phyloP scores from a whole-genome alignment of 2,113 vertebrate genomes.

The Larimichthys polyactis region DNA sequence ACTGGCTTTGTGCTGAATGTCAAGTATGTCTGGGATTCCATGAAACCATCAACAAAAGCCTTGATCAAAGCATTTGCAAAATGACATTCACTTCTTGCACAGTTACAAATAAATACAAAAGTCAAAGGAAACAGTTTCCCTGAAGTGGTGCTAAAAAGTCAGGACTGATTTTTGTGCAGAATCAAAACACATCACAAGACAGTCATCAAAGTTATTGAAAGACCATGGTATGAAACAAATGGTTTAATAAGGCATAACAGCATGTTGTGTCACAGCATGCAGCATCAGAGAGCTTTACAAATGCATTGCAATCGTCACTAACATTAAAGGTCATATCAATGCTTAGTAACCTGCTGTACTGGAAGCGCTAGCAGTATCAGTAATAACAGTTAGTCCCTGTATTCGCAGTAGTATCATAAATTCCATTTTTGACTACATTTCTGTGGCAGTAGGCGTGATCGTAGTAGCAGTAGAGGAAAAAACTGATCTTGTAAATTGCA shows the following conservation, averaged over 20 bases:
- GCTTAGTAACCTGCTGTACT: too few species aligned
- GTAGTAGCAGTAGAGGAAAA: too few species aligned
- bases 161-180: background rate
- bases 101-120: conserved; percentile 12
- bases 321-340: background rate
- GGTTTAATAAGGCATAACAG: background rate
- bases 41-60: conserved; percentile 9
- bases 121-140: background rate
- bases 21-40: conserved; percentile 55
- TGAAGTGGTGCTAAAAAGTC: background rate
- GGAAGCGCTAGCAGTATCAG: background rate
- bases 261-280: background rate
- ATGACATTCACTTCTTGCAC: conserved; percentile 26
- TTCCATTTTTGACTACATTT: too few species aligned
- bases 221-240: background rate
- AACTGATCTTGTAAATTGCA: too few species aligned
- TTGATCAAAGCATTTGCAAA: conserved; percentile 32
- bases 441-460: too few species aligned
- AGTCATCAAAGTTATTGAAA: background rate
- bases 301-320: background rate
- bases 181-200: background rate
- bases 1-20: conserved; percentile 66
- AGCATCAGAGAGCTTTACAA: background rate
- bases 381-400: too few species aligned
- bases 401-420: too few species aligned